Base-by-base conservation (phyloP, 2,888 invertebrate species). In the Aphidoletes aphidimyza region DNA sequence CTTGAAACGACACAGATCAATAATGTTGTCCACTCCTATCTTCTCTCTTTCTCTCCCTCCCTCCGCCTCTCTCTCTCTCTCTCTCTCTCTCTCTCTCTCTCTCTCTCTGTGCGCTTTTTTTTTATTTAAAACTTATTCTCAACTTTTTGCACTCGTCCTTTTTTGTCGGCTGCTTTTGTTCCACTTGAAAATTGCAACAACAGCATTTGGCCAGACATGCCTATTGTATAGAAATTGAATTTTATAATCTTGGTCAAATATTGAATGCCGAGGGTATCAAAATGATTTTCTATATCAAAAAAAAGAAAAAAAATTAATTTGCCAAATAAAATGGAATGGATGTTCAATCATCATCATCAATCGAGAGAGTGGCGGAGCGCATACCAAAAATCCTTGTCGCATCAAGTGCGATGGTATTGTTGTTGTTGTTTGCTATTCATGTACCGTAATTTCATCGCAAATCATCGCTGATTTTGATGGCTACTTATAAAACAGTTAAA, bases 1-100 rank as follows among this genome's bases (percentile, higher is more conserved):
- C 30, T 69, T n/a, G 14, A 34, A 69, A 11, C 69, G 69, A 69
- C 69, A n/a, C n/a, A 69, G 69, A 69, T 69, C 69, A 69, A 69
- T 69, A 69, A 69, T 30, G 30, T 69, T 69, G 30, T 69, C 14
- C 11, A 9, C n/a, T 69, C 6, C 3, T 9, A 30, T 69, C 11
- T 69, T 69, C n/a, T 30, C 69, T 30, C 34, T 69, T 30, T 26
- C 2, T 6, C 17, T 47, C 47, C 17, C 2, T 17, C 47, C 17
- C 17, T 47, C 17, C 2, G 47, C 2, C 47, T 47, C 47, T 54
- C 22, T n/a, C 22, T 22, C n/a, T 54, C 22, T 54, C 22, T 54
- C 5, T 3, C 22, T 22, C 22, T 6, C 22, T 22, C 19, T 9
- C 54, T 54, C 22, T 3, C 22, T 54, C 14, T n/a, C 11, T 11